Evolutionary conservation across 2,888 invertebrate species (phyloP).

Genomic region (Homarus gammarus): DNA sequence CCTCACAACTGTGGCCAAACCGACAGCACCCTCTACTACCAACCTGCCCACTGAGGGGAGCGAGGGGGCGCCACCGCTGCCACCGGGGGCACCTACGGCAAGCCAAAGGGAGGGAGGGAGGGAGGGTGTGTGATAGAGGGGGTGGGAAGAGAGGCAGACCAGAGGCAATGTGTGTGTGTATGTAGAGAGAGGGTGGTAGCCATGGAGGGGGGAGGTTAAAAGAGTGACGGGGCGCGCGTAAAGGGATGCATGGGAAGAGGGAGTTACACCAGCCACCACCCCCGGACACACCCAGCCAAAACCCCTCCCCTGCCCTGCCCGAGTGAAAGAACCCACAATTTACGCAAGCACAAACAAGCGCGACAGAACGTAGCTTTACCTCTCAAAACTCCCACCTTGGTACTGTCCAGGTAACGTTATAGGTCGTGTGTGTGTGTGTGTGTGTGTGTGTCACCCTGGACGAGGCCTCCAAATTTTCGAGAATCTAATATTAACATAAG

Average conservation of each 20-base stretch:
- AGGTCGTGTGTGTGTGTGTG: slow-evolving; percentile 18
- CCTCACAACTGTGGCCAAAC: neutral
- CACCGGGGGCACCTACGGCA: neutral
- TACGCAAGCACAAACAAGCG: too few species aligned
- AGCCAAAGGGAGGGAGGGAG: neutral
- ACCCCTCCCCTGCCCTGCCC: neutral
- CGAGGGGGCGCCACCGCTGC: neutral
- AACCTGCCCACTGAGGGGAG: slow-evolving; percentile 24
- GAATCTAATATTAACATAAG: too few species aligned
- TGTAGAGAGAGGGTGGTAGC: neutral
- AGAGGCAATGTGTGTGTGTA: neutral
- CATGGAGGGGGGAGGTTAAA: neutral
- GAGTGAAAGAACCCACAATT: neutral
- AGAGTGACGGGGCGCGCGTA: neutral
- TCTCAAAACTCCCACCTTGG: too few species aligned
- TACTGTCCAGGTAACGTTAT: too few species aligned
- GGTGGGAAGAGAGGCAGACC: neutral
- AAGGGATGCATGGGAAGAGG: neutral
- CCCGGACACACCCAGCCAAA: neutral
- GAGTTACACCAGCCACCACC: neutral
- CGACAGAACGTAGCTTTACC: too few species aligned
- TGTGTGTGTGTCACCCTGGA: slow-evolving; percentile 7
- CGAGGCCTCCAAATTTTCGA: too few species aligned
- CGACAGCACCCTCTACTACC: neutral
- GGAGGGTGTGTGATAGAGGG: neutral